Evolutionary conservation across 1,140 invertebrate genomes (phyloP).

Genomic region (Habropoda laboriosa): DNA sequence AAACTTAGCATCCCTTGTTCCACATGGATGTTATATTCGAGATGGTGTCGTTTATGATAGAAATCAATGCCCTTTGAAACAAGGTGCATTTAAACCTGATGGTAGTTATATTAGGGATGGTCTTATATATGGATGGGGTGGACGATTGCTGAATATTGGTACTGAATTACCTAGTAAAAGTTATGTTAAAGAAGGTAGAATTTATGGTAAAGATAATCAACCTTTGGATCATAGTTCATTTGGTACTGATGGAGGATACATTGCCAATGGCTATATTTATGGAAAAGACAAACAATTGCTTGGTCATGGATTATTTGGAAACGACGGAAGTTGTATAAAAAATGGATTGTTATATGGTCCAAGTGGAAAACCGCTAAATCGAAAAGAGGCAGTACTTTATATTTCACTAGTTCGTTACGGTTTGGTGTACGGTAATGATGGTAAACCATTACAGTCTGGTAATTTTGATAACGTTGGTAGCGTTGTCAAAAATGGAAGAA

Average conservation of each 20-base stretch:
- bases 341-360: constrained; percentile 72
- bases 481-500: constrained; percentile 74
- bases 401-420: constrained; percentile 75
- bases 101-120: constrained; percentile 78
- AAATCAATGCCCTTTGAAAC: constrained; percentile 71
- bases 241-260: constrained; percentile 73
- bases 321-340: constrained; percentile 75
- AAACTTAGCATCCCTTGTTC: constrained; percentile 74
- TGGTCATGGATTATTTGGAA: constrained; percentile 72
- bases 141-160: constrained; percentile 74
- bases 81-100: constrained; percentile 77
- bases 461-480: constrained; percentile 73
- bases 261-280: constrained; percentile 76
- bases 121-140: constrained; percentile 75
- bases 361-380: constrained; percentile 72
- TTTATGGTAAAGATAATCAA: constrained; percentile 74
- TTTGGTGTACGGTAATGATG: constrained; percentile 74
- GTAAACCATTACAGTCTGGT: constrained; percentile 72
- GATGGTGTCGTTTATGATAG: constrained; percentile 75
- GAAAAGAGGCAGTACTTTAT: constrained; percentile 69
- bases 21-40: constrained; percentile 78
- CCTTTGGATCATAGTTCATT: constrained; percentile 76
- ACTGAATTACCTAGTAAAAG: constrained; percentile 70
- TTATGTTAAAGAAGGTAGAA: constrained; percentile 74
- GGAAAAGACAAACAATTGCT: constrained; percentile 73